Percentiles rank a stretch among this genome's conserved stretches.
Conservation (phyloP, 2,113 vertebrate genomes). For the Coreoperca whiteheadi region DNA sequence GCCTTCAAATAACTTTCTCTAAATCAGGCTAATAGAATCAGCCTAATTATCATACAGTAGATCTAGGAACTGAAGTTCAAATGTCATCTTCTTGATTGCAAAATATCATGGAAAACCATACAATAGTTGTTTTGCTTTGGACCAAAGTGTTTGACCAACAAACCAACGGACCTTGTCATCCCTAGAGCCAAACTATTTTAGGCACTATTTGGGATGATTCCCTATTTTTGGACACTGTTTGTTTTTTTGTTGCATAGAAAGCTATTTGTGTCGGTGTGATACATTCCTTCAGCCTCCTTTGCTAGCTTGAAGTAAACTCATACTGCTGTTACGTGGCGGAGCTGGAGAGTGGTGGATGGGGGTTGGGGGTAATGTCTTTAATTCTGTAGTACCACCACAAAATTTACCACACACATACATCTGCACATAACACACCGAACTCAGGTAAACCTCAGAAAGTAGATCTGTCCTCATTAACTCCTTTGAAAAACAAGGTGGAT, state of each 20-base stretch:
- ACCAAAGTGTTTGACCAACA: slow-evolving; percentile 7
- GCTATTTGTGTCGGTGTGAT: not conserved
- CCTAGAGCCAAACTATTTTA: slow-evolving; percentile 30
- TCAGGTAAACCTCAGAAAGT: not conserved
- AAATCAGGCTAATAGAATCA: not conserved
- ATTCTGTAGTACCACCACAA: not conserved
- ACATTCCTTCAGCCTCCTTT: slow-evolving; percentile 16
- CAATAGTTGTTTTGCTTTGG: not conserved
- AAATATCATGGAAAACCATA: not conserved
- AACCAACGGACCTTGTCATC: not conserved
- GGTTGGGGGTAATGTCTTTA: not conserved
- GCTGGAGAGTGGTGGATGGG: not conserved
- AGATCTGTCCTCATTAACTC: not conserved
- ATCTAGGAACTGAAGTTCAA: not conserved
- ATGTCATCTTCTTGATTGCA: not conserved
- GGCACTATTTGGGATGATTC: slow-evolving; percentile 16
- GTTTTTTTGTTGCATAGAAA: slow-evolving; percentile 39
- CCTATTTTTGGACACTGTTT: slow-evolving; percentile 45
- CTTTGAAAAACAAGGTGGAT: not conserved
- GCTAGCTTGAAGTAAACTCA: not conserved
- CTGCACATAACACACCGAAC: not conserved
- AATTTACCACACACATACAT: not conserved
- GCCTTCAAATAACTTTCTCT: not conserved
- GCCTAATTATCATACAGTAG: not conserved
- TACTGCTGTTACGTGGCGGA: slow-evolving; percentile 10